phyloP scores from a whole-genome alignment of 2,113 vertebrate genomes.

The Platysternon megacephalum region DNA sequence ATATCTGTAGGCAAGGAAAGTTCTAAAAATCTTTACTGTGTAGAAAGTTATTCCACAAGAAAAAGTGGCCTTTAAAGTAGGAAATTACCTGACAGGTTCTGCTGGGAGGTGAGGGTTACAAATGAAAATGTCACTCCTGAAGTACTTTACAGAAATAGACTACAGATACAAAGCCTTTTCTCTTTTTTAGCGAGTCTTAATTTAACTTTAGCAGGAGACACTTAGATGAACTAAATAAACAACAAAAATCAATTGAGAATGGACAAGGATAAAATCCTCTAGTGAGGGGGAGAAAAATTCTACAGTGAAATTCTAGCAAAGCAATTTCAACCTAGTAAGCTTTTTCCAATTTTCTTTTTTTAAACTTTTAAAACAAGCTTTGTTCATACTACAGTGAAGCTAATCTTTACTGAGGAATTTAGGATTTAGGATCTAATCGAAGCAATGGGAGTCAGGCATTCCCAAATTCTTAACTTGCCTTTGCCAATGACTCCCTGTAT shows the following conservation, averaged over 20 bases:
- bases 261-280: background rate
- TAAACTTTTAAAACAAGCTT: background rate
- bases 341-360: background rate
- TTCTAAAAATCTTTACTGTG: constrained; percentile 2
- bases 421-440: background rate
- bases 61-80: constrained; percentile 27
- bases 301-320: background rate
- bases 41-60: constrained; percentile 29
- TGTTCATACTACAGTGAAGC: background rate
- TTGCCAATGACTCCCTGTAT: background rate
- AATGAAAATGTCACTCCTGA: constrained; percentile 33
- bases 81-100: constrained; percentile 23
- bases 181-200: constrained; percentile 19
- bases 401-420: background rate
- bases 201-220: constrained; percentile 19
- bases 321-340: background rate
- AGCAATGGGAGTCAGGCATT: background rate
- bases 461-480: background rate
- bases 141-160: background rate
- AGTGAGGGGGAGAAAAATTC: background rate
- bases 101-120: background rate
- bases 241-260: constrained; percentile 1
- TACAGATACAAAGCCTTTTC: background rate
- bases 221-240: constrained; percentile 26
- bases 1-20: constrained; percentile 3